A percentile compares a stretch with the other conserved stretches of the same genome.
These are phyloP conservation scores for Papilio polytes DNA, from an alignment of 1,140 invertebrate species.

Conservation along the genomic window DNA sequence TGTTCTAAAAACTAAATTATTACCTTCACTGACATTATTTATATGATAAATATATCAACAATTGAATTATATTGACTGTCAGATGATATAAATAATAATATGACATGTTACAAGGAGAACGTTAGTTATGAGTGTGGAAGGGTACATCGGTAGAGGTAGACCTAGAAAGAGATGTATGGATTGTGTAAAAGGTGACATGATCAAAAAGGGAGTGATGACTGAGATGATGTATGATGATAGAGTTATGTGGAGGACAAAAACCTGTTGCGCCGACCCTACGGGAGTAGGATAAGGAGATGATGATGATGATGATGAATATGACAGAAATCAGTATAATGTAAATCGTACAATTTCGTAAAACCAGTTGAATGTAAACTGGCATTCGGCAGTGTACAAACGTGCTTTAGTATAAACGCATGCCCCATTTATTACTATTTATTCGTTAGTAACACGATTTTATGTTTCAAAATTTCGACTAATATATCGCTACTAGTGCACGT, in stretches of 20 bases:
- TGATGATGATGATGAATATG: too few species aligned
- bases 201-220: too few species aligned
- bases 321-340: neutral
- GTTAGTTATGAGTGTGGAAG: too few species aligned
- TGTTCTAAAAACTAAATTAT: neutral
- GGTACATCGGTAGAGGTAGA: too few species aligned
- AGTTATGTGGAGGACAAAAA: too few species aligned
- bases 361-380: neutral
- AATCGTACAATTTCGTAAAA: neutral
- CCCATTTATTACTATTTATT: neutral
- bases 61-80: neutral
- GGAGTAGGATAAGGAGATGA: too few species aligned
- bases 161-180: too few species aligned
- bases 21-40: neutral
- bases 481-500: neutral
- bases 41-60: neutral
- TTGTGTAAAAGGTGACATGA: too few species aligned
- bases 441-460: neutral
- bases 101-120: too few species aligned
- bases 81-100: neutral
- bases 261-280: too few species aligned
- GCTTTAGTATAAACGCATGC: neutral
- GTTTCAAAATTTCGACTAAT: conserved; percentile 1
- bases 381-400: neutral
- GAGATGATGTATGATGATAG: too few species aligned